Evolutionary conservation across 2,888 invertebrate species (phyloP).

Genomic region (Venusia cambrica): DNA sequence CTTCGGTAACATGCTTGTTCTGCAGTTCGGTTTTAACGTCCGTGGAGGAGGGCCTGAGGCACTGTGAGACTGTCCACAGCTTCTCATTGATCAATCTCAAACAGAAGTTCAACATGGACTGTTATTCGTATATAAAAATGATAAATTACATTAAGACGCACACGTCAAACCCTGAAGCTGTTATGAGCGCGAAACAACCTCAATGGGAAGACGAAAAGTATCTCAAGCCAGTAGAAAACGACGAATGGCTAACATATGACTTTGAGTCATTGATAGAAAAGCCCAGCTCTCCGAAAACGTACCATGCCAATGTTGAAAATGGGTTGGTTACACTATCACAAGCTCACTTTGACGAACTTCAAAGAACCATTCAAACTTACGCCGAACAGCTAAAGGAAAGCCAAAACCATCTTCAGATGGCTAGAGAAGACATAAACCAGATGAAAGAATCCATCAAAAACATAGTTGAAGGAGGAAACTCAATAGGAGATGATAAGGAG

Average conservation of each 20-base stretch:
- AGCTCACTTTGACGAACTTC: conserved; percentile 82
- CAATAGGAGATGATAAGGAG: conserved; percentile 35
- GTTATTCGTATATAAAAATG: conserved; percentile 89
- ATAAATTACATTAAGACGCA: conserved; percentile 89
- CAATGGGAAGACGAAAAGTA: conserved; percentile 90
- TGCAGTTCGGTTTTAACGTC: conserved; percentile 83
- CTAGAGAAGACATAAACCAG: conserved; percentile 80
- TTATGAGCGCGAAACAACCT: conserved; percentile 72
- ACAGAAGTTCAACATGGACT: conserved; percentile 87
- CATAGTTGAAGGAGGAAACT: conserved; percentile 66
- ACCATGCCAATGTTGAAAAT: conserved; percentile 83
- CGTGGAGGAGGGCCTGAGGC: conserved; percentile 84
- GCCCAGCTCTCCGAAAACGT: conserved; percentile 63
- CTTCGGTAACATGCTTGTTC: conserved; percentile 84
- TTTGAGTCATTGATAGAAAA: conserved; percentile 68
- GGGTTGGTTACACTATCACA: conserved; percentile 82
- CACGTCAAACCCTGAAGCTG: conserved; percentile 79
- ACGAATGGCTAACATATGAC: conserved; percentile 93
- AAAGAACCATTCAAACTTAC: conserved; percentile 79
- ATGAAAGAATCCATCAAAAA: conserved; percentile 82
- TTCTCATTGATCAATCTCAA: conserved; percentile 85
- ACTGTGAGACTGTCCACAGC: conserved; percentile 83
- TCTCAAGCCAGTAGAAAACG: conserved; percentile 88
- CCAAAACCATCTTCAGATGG: conserved; percentile 79
- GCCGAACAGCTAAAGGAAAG: conserved; percentile 82